Evolutionary conservation across 2,113 vertebrate species (phyloP), one percentile per base, ranked within the genome.

Genomic region (Callipepla californica): DNA sequence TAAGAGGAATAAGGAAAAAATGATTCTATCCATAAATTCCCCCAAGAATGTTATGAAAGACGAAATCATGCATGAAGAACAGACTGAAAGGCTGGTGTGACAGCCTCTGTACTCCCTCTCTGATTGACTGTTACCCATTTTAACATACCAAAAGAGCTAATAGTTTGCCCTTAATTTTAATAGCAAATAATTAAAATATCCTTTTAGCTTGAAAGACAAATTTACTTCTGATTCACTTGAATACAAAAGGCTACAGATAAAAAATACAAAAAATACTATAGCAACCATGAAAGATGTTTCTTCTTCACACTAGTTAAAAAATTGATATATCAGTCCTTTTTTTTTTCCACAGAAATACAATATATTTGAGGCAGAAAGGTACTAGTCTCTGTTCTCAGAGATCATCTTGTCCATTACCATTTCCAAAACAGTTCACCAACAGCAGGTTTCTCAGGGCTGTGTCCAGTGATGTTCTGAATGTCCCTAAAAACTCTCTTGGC

Each of bases 41-140:
- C 77, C 44, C 82, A 32, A 79, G 73, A 93, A 51, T 69, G 50
- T 87, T 87, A 76, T 42, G 81, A 62, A 87, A 93, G 30, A 74
- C 30, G 25, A 93, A 97, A 76, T 80, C 80, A 86, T 36, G 90
- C 91, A 73, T 90, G 90, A 96, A 94, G 89, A 97, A 80, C 87
- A 92, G 87, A 50, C 86, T 77, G 79, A 87, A 87, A 84, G 40
- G 58, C 79, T 94, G 72, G 63, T 92, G 81, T 59, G 80, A 59
- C 62, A 53, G 63, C 74, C 65, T 72, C 48, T 63, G 38, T 69
- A 20, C 23, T 80, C 18, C 53, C 20, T 47, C 44, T 80, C 70
- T 50, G 55, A 17, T 26, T 36, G 36, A 42, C 30, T 51, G 63
- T 19, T 87, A 89, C 72, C 34, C 74, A 14, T 57, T 94, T 94